phyloP scores from a whole-genome alignment of 64 coral and sea anemone species.

The Pocillopora damicornis region DNA sequence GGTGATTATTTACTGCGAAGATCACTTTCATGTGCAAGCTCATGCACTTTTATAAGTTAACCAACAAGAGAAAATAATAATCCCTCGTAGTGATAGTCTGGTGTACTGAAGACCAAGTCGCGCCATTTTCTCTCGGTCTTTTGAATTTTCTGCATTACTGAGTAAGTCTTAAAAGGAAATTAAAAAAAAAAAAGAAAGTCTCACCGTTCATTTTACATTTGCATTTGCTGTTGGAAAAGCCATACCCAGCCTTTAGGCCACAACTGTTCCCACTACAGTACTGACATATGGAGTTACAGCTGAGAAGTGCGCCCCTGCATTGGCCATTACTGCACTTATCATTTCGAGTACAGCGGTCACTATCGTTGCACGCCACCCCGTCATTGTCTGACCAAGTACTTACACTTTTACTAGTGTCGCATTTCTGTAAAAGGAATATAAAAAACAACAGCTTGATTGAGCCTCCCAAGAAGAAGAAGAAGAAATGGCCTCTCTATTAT shows the following conservation, averaged over 20 bases:
- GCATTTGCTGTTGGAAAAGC: conserved; percentile 58
- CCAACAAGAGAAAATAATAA: no score
- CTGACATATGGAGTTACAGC: conserved; percentile 72
- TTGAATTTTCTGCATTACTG: no score
- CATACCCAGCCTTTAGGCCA: conserved; percentile 69
- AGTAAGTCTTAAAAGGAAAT: no score
- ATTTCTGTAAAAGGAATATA: conserved; percentile 39
- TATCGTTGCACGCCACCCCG: conserved; percentile 60
- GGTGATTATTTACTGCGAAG: no score
- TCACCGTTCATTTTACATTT: conserved; percentile 77
- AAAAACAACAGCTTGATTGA: neutral
- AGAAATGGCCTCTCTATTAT: neutral
- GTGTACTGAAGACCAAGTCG: no score
- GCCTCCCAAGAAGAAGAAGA: neutral
- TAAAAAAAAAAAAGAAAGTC: no score
- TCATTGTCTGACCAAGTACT: conserved; percentile 52
- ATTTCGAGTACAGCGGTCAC: conserved; percentile 53
- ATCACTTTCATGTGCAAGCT: no score
- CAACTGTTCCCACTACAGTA: conserved; percentile 70
- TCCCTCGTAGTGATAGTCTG: no score
- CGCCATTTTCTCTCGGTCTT: no score
- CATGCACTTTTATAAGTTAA: no score
- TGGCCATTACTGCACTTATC: conserved; percentile 66
- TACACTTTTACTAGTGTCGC: conserved; percentile 25
- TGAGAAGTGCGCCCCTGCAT: conserved; percentile 69